Conservation (phyloP, 2,797 vertebrate genomes). For the Esox masquinongy region DNA sequence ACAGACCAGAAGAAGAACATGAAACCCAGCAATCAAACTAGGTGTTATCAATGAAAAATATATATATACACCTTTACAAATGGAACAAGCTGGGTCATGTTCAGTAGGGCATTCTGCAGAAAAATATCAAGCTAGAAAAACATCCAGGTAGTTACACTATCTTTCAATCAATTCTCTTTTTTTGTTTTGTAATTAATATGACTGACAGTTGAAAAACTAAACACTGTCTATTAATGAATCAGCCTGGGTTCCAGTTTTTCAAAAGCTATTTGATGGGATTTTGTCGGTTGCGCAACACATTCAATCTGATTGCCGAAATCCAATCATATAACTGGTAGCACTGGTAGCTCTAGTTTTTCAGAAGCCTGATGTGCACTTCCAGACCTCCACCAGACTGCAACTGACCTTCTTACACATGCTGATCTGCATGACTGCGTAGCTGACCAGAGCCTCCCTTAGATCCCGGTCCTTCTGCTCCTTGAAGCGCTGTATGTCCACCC, state of each 20-base stretch:
- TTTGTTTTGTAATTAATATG: neutral
- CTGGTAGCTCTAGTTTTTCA: neutral
- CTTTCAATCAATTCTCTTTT: neutral
- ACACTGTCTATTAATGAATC: too few species aligned
- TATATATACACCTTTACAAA: neutral
- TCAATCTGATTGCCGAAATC: too few species aligned
- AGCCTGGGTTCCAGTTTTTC: too few species aligned
- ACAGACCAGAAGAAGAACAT: constrained; percentile 23
- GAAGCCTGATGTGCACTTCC: neutral
- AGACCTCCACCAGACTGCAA: neutral
- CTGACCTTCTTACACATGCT: constrained; percentile 96
- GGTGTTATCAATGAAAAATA: neutral
- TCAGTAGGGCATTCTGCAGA: neutral
- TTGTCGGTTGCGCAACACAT: too few species aligned
- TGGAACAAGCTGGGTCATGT: neutral
- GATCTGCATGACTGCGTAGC: constrained; percentile 94
- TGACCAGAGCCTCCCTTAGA: constrained; percentile 89
- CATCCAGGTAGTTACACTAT: neutral
- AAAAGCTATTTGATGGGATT: too few species aligned
- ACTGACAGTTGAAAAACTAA: too few species aligned
- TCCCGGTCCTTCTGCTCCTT: constrained; percentile 93
- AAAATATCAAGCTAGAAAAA: neutral
- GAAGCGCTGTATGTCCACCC: constrained; percentile 90
- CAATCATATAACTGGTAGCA: too few species aligned
- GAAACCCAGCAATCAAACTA: neutral